These are phyloP conservation scores for Sebastes glaucus DNA, from an alignment of 2,797 vertebrate species.

Conservation along the genomic window DNA sequence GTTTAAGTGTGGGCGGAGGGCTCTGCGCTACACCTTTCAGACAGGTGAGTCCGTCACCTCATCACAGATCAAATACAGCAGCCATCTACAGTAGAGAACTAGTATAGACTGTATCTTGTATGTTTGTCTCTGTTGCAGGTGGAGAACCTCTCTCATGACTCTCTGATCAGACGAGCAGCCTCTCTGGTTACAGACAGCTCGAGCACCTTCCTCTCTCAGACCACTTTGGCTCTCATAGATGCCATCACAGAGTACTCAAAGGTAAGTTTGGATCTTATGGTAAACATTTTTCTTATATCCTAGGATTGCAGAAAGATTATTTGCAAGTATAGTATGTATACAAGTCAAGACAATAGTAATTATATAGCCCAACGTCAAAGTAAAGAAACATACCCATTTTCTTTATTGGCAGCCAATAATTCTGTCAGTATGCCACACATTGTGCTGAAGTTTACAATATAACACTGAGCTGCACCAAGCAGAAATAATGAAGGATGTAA, in stretches of 20 bases:
- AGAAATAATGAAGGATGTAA: not conserved
- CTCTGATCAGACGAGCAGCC: slow-evolving; percentile 89
- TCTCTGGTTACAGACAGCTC: slow-evolving; percentile 93
- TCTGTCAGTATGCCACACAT: not conserved
- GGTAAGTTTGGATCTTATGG: slow-evolving; percentile 71
- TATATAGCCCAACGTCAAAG: not conserved
- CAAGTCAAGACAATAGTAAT: not conserved
- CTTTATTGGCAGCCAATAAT: not conserved
- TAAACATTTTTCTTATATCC: not conserved
- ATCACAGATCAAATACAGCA: not conserved
- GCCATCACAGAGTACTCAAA: slow-evolving; percentile 91
- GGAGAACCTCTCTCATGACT: slow-evolving; percentile 89
- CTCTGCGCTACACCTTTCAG: slow-evolving; percentile 81
- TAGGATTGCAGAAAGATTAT: not conserved
- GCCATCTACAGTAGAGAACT: not conserved
- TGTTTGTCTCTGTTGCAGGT: slow-evolving; percentile 71
- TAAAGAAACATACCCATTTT: not conserved
- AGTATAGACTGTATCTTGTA: not conserved
- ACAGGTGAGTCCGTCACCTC: slow-evolving; percentile 61
- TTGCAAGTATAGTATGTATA: not conserved
- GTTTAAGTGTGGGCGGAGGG: slow-evolving; percentile 60
- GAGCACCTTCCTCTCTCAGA: slow-evolving; percentile 92
- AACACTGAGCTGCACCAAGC: not conserved
- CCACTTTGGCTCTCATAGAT: slow-evolving; percentile 90
- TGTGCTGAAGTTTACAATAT: not conserved